phyloP scores from a whole-genome alignment of 23 tunicate species.

The Halocynthia roretzi region DNA sequence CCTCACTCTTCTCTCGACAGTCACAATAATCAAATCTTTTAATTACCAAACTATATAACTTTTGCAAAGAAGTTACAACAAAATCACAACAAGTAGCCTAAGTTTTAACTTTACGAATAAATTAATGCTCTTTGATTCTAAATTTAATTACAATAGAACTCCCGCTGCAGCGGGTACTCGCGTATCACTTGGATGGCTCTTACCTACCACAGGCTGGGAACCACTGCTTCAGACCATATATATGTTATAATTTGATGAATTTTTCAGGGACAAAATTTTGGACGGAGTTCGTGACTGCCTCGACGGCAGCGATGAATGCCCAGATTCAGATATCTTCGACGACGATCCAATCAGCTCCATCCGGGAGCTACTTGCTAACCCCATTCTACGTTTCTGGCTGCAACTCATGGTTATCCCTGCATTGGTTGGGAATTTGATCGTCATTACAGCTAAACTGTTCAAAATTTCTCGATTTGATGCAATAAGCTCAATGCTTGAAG shows the following conservation, averaged over 20 bases:
- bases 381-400: constrained; percentile 18
- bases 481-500: background rate
- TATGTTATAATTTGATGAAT: background rate
- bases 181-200: too few species aligned
- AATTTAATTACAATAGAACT: too few species aligned
- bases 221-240: too few species aligned
- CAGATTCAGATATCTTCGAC: constrained; percentile 8
- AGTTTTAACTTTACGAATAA: background rate
- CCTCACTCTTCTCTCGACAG: too few species aligned
- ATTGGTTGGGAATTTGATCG: constrained; percentile 30
- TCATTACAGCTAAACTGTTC: constrained; percentile 7
- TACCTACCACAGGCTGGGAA: too few species aligned
- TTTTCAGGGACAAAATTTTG: constrained; percentile 25
- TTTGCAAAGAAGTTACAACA: too few species aligned
- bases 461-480: background rate
- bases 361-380: constrained; percentile 22
- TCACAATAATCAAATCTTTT: too few species aligned
- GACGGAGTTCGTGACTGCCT: constrained; percentile 44
- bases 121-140: background rate
- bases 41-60: too few species aligned
- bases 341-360: constrained; percentile 42
- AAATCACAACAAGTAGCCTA: too few species aligned
- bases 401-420: constrained; percentile 32
- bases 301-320: constrained; percentile 74
- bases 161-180: too few species aligned